Conservation (phyloP, 2,888 invertebrate species). For the Mesopsocus fuscifrons region DNA sequence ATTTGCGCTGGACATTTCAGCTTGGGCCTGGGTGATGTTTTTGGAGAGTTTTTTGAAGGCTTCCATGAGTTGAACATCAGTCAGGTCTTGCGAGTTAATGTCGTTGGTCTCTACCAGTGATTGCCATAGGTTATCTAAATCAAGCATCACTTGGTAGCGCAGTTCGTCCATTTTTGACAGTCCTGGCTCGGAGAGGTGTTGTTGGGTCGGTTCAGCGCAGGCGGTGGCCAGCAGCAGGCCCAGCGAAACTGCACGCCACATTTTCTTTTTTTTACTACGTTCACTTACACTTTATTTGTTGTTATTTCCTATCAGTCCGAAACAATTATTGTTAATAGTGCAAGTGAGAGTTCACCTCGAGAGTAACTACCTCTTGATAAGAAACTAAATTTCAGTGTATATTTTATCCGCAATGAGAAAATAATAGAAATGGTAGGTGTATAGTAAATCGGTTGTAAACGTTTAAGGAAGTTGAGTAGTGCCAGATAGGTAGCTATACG, state of each 20-base stretch:
- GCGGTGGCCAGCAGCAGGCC: slow-evolving; percentile 13
- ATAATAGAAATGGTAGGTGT: no score
- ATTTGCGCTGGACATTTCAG: slow-evolving; percentile 17
- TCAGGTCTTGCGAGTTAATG: slow-evolving; percentile 16
- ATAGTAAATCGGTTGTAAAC: no score
- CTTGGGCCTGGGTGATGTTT: slow-evolving; percentile 21
- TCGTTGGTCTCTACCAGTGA: slow-evolving; percentile 38
- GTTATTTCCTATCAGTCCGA: no score
- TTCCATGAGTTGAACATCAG: slow-evolving; percentile 36
- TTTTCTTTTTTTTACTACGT: slow-evolving; percentile 11
- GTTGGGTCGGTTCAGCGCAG: slow-evolving; percentile 16
- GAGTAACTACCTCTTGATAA: no score
- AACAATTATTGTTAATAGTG: no score
- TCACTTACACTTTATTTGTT: no score
- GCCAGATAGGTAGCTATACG: no score
- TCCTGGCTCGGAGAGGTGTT: slow-evolving; percentile 20
- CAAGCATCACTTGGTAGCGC: neutral
- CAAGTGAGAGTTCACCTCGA: no score
- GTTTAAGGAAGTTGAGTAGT: no score
- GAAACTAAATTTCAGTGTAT: no score
- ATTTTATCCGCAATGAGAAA: neutral
- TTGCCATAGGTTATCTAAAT: slow-evolving; percentile 38
- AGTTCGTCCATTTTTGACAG: slow-evolving; percentile 7
- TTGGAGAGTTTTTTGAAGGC: slow-evolving; percentile 33
- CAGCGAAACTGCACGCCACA: slow-evolving; percentile 12